Evolutionary conservation across 2,888 invertebrate species (phyloP), one percentile per base, ranked within the genome.

Genomic region (Rhodophaea formosa): DNA sequence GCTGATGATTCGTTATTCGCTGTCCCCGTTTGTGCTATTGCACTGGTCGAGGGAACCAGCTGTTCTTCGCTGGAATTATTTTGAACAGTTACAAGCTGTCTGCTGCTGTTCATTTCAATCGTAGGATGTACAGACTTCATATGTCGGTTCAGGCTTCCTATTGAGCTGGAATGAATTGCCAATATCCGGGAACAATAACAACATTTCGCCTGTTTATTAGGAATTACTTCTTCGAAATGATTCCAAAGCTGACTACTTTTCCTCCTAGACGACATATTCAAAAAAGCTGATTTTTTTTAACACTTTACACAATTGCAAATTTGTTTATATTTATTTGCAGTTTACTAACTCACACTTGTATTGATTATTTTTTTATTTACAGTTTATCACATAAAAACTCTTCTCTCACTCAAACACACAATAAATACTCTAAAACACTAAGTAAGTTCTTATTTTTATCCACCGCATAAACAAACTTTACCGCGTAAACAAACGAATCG

Each of bases 131-230:
- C 29, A 1, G 56, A 8, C 32, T 62, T 63, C 56, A 63, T 61
- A 44, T 63, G 63, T 8, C 65, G 60, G 47, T 47, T 62, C 30
- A 65, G 47, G 51, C 56, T 63, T 54, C 63, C 63, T 49, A 65
- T 65, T 30, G 62, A 64, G 58, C 62, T 58, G 8, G 58, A 54
- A 39, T 44, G 43, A 35, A 64, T 43, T 14, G 62, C 53, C 49
- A 64, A 47, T 53, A 58, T n/a, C 0, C 59, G 56, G 12, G 57
- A 64, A 30, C 64, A 64, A 35, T 64, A 62, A 10, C 45, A 8
- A 61, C 62, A 64, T 62, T 62, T 64, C 8, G 61, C 62, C 58
- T 62, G 44, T 57, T 46, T 46, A 12, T 64, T 62, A 8, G 61
- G 61, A 1, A n/a, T 45, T 1, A 55, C 46, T 53, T 60, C 61